Base-by-base conservation (phyloP, 2,113 vertebrate species). In the Ardeotis arabs region DNA sequence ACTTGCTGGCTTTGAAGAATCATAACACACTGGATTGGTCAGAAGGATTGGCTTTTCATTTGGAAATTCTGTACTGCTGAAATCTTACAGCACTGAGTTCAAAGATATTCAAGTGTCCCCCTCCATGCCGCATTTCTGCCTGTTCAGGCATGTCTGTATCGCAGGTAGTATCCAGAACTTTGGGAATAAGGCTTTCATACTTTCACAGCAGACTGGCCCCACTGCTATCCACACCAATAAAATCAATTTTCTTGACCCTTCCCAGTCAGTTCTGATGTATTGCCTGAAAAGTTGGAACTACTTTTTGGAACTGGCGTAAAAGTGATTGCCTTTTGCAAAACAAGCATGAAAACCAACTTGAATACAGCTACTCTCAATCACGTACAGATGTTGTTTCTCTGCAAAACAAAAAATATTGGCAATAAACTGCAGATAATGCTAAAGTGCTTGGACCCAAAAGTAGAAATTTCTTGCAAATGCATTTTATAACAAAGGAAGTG, bases 361-460 rank as follows among this genome's bases (percentile, higher is more conserved):
- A 52, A 37, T 27, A 49, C 56, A 91, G 62, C 66, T 56, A 44
- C 41, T 55, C 77, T 50, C 91, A 87, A 81, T 82, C 77, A 66
- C 3, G 35, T 17, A 75, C 94, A 96, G 94, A 96, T 96, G 92
- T 75, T 95, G 83, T 49, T 87, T 56, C 58, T 82, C 90, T 35
- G 47, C 49, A 55, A 45, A 62, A 59, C 8, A 35, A 49, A 47
- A 88, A 64, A 33, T 25, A 77, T 3, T 96, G 94, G 94, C 90
- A 90, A 94, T 24, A 29, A 96, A 27, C 35, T 79, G 62, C 69
- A 92, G 69, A 96, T 86, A 81, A 84, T 27, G 22, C 10, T 66
- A 3, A 60, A 93, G 74, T 29, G 45, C 37, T 87, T 52, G 59
- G 70, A 79, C 25, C 29, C 67, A 58, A 49, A 44, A 72, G 52